Evolutionary conservation across 2,888 invertebrate genomes (phyloP), one percentile per base, ranked within the genome.

Genomic region (Caenorhabditis sp.): DNA sequence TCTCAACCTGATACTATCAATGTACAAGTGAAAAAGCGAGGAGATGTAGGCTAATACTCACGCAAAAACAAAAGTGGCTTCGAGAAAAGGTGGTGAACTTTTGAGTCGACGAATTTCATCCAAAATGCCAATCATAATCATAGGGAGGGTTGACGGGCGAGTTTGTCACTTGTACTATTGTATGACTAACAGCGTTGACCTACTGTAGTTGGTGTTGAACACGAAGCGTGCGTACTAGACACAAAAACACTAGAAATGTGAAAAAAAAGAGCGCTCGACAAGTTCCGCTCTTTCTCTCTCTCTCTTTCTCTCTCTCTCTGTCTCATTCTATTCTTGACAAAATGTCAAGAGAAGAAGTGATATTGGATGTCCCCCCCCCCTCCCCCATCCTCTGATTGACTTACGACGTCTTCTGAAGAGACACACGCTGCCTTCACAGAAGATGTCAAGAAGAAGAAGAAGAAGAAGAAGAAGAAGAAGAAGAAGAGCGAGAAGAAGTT

Each of bases 261-360:
- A 7, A 43, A 27, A 48, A 62, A 39, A 39, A 35, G 50, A 37
- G 22, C 9, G 17, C 43, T 22, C 35, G 20, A 52, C 35, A 45
- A 46, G 37, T 15, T 61, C 48, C 17, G 27, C 50, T 50, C 43
- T 27, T 26, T 43, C 43, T 43, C 56, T 56, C 56, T 26, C 27
- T 24, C 17, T 50, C 50, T 50, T 41, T 27, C 27, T 43, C 43
- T 43, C 56, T 56, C 56, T 26, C 27, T 24, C 56, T 63, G 22
- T 32, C 22, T 24, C n/a, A n/a, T n/a, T 45, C 39, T 27, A 46
- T 55, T 66, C 66, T 56, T 66, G 56, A 66, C 66, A 66, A 41
- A 50, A 41, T 66, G 66, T 66, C 58, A 66, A 66, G 66, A 55
- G 39, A 15, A 17, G 68, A 41, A 39, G 68, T 55, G 61, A 61